These are phyloP conservation scores for Zaprionus kolodkinae DNA, from an alignment of 1,140 invertebrate genomes.

Conservation along the genomic window DNA sequence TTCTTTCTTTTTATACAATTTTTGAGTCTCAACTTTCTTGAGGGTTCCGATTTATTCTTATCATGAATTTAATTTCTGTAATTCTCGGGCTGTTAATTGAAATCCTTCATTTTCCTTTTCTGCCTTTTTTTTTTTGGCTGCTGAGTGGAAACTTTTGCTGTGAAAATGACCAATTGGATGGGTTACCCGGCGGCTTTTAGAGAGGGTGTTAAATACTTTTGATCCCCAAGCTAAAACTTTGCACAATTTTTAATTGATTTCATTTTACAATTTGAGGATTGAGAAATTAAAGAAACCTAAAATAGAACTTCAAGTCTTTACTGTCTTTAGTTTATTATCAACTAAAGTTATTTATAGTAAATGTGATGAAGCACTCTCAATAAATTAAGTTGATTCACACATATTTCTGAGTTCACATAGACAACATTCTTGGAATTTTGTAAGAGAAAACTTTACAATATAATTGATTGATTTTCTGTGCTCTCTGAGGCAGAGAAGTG, in stretches of 20 bases:
- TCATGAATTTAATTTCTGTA: slow-evolving; percentile 9
- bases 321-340: not conserved
- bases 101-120: not conserved
- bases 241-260: slow-evolving; percentile 6
- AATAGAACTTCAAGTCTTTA: not conserved
- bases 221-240: not conserved
- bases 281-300: not conserved
- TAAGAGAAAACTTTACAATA: slow-evolving; percentile 6
- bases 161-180: slow-evolving; percentile 4
- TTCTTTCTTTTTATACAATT: not conserved
- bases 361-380: too few species aligned
- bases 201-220: slow-evolving; percentile 11
- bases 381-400: not conserved
- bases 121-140: not conserved
- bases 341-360: too few species aligned
- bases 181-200: not conserved
- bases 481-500: slow-evolving; percentile 24
- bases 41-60: slow-evolving; percentile 4
- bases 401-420: not conserved
- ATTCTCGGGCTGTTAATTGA: not conserved
- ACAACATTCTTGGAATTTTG: not conserved
- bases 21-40: not conserved
- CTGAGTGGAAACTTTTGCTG: not conserved
- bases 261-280: not conserved
- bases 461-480: slow-evolving; percentile 39